Base-by-base conservation (phyloP, 2,888 invertebrate genomes). In the Scaeva pyrastri region DNA sequence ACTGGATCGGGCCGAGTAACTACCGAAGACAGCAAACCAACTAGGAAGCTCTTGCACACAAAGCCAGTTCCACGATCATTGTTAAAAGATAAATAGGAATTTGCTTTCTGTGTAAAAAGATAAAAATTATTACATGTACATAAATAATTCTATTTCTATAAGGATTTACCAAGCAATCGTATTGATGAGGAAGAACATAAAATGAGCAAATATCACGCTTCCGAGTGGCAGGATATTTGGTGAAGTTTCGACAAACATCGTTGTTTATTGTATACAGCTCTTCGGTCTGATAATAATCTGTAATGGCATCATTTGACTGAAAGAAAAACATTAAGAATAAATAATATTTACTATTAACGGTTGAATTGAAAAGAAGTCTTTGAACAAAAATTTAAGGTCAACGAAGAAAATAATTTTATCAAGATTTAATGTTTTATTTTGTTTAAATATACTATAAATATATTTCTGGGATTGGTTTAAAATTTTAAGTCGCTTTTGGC, bases 21-120 rank as follows among this genome's bases (percentile, higher is more conserved):
- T 36, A 88, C 84, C 2, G 87, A 80, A 7, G 89, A 89, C 12
- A 89, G 79, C 0, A 89, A 50, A 0, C 88, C 89, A 2, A 88
- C 75, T 16, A 89, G 58, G 16, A 82, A 88, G 68, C 78, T 88
- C 5, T 79, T 80, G 39, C 88, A 88, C 7, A 89, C 86, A 0
- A 89, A 78, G 0, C 89, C 89, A 11, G 88, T 88, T 72, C 89
- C 89, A 14, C 88, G 88, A 56, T 89, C 89, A 11, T 50, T 79
- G 60, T 88, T 89, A 6, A 85, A 84, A 2, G 76, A 50, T 21
- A 86, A 64, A 10, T 85, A 72, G 11, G 68, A 58, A 16, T 83
- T 75, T 41, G 85, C 36, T 36, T 58, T 68, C 89, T 89, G 52
- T 5, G 21, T 88, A 48, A 4, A 31, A 4, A 21, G 7, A 45